Percentiles rank a stretch among this genome's conserved stretches.
These are phyloP conservation scores for Characodon lateralis DNA, from an alignment of 2,797 vertebrate genomes.

Conservation along the genomic window DNA sequence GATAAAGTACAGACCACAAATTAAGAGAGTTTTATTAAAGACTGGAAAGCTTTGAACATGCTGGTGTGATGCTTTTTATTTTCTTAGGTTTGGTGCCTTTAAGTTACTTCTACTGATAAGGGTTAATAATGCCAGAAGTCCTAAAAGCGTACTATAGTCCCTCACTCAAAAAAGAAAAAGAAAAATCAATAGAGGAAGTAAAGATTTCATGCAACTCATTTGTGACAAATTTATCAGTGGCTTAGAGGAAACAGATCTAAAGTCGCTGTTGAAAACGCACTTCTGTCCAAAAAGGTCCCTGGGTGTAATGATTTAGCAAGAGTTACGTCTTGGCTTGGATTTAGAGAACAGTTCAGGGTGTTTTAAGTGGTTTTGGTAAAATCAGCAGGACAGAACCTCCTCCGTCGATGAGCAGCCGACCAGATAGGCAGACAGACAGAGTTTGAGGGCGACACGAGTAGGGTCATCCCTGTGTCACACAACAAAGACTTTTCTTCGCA, in stretches of 20 bases:
- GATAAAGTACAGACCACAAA: slow-evolving; percentile 33
- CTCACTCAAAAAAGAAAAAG: too few relatives aligned
- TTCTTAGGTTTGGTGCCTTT: slow-evolving; percentile 6
- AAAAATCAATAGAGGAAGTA: slow-evolving; percentile 50
- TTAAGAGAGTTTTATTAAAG: slow-evolving; percentile 22
- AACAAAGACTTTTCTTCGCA: slow-evolving; percentile 25
- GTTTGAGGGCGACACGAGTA: slow-evolving; percentile 38
- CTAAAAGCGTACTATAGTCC: slow-evolving; percentile 37
- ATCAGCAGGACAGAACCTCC: slow-evolving; percentile 49
- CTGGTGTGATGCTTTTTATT: background rate
- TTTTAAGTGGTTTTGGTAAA: slow-evolving; percentile 52
- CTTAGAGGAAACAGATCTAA: slow-evolving; percentile 44
- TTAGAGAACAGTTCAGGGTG: slow-evolving; percentile 33
- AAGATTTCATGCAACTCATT: slow-evolving; percentile 20
- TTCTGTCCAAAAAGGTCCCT: slow-evolving; percentile 65
- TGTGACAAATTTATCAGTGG: slow-evolving; percentile 34
- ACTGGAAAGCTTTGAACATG: background rate
- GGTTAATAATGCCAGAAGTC: slow-evolving; percentile 8
- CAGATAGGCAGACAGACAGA: slow-evolving; percentile 20
- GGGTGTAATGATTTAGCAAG: slow-evolving; percentile 40
- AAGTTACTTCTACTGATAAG: background rate
- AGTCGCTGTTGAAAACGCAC: slow-evolving; percentile 36
- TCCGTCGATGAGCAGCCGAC: slow-evolving; percentile 31
- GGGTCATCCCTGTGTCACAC: slow-evolving; percentile 39
- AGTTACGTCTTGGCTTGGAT: slow-evolving; percentile 48